Base-by-base conservation (phyloP, 1,140 invertebrate genomes). In the Drosophila chauvacae region DNA sequence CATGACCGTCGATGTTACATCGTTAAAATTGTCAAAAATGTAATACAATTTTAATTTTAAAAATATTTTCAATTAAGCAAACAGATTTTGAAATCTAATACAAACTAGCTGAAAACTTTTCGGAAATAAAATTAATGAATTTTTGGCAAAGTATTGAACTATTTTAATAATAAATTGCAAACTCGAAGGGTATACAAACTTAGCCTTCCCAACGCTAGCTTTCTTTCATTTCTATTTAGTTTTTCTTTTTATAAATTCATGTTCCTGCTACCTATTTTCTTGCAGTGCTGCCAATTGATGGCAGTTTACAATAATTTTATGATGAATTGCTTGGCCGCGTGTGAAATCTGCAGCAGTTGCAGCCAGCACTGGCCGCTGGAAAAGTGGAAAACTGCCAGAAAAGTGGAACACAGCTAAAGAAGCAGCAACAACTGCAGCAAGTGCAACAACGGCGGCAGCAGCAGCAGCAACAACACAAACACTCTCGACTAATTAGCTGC, bases 401-500 rank as follows among this genome's bases (percentile, higher is more conserved):
- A 90, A 90, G 78, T 87, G 83, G 83, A 87, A 87, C 84, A 88
- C 86, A 88, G 85, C 85, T 81, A 90, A 85, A 90, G 81, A 85
- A 90, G 81, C 81, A 68, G 74, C 60, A 66, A 35, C 81, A 70
- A 55, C 65, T 64, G 80, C 79, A 62, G 77, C 79, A 65, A 64
- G 65, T 73, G 59, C 74, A 71, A 45, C 74, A 77, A 57, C 75
- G 26, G 18, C 65, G 48, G 42, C 76, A 50, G 47, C 53, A 26
- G 26, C 26, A 68, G 26, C 26, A 60, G 26, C 80, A 68, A 63
- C 82, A 71, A 44, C 57, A 44, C 76, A 84, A 90, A 90, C 85
- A 90, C 85, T 90, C 86, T 90, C 86, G 86, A 90, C 85, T 90
- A 90, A 90, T 90, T 90, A 90, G 85, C 86, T 90, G 81, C 85